phyloP scores from a whole-genome alignment of 37 sponge, comb jelly and placozoan species.

The Agelas oroides region DNA sequence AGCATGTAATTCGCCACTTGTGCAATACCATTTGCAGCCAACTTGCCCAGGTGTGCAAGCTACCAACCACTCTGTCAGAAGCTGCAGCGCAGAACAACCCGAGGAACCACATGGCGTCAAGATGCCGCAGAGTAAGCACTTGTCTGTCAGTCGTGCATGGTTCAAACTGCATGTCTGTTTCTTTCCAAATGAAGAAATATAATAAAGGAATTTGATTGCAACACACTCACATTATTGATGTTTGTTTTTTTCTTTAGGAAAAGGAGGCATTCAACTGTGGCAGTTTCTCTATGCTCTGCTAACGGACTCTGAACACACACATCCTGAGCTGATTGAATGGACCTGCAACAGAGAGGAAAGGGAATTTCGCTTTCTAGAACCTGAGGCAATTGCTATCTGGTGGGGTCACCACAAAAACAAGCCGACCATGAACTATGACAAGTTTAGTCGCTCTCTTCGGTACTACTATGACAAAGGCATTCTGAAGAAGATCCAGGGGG shows the following conservation, averaged over 20 bases:
- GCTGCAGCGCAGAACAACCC: neutral
- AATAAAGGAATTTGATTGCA: no score
- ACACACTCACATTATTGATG: no score
- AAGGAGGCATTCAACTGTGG: conserved; percentile 91
- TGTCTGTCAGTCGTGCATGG: no score
- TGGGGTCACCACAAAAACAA: conserved; percentile 88
- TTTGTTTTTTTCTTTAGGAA: conserved; percentile 33
- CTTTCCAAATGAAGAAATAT: no score
- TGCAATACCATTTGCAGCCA: no score
- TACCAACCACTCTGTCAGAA: no score
- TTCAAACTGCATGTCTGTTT: no score
- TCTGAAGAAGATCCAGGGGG: conserved; percentile 71
- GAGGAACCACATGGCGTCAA: conserved; percentile 28
- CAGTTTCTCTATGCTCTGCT: conserved; percentile 85
- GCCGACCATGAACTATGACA: conserved; percentile 89
- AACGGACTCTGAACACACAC: conserved; percentile 38
- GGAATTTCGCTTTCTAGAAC: conserved; percentile 80
- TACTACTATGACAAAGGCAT: conserved; percentile 91
- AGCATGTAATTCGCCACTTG: no score
- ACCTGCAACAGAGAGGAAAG: conserved; percentile 56
- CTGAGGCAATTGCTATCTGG: conserved; percentile 81
- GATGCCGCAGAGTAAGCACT: conserved; percentile 76
- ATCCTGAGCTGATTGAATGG: conserved; percentile 77
- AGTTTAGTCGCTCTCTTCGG: conserved; percentile 87
- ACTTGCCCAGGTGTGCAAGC: no score